Evolutionary conservation across 2,113 vertebrate species (phyloP).

Genomic region (Pseudorasbora parva): DNA sequence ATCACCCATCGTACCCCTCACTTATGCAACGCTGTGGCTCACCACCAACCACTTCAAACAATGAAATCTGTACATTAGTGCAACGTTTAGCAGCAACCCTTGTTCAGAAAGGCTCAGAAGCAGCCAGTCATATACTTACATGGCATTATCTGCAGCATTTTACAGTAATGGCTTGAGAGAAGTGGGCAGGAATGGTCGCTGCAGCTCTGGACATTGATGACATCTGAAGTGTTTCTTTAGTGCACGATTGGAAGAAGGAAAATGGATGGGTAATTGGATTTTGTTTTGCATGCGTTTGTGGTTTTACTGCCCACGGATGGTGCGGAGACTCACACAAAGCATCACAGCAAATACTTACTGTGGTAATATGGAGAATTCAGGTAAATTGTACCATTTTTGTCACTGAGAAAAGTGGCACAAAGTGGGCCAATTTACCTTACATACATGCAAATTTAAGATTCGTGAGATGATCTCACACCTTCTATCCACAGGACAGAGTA

Average conservation of each 20-base stretch:
- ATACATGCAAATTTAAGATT: background rate
- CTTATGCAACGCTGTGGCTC: background rate
- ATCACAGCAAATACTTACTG: background rate
- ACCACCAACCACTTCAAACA: slow-evolving; percentile 9
- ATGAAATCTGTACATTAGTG: background rate
- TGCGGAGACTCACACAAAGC: background rate
- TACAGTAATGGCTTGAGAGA: slow-evolving; percentile 11
- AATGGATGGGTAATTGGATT: slow-evolving; percentile 28
- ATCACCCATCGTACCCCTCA: background rate
- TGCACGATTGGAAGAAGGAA: background rate
- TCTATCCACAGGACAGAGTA: background rate
- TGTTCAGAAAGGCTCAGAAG: background rate
- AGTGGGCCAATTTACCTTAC: background rate
- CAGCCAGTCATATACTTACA: background rate
- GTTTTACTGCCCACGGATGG: background rate
- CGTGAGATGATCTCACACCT: slow-evolving; percentile 1
- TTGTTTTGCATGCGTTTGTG: background rate
- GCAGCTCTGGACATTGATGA: slow-evolving; percentile 1
- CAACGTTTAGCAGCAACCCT: background rate
- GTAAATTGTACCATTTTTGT: slow-evolving; percentile 6
- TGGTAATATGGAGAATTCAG: background rate
- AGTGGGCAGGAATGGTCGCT: slow-evolving; percentile 1
- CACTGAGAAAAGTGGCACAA: background rate
- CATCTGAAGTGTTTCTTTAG: background rate
- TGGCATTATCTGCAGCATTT: slow-evolving; percentile 16